These are phyloP conservation scores for Enoplosus armatus DNA, from an alignment of 2,797 vertebrate genomes.

Conservation along the genomic window DNA sequence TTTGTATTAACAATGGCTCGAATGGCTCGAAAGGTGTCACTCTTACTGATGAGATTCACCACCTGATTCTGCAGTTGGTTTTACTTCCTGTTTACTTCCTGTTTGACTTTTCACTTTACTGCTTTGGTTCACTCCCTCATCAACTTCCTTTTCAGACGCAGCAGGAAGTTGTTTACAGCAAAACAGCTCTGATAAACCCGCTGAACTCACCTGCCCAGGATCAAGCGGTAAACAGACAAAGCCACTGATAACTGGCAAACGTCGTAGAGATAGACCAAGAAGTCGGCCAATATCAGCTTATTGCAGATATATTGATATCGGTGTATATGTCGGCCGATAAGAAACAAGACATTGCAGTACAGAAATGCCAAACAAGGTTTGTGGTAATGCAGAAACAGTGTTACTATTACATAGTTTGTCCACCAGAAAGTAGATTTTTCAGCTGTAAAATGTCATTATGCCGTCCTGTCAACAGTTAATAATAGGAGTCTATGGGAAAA, in stretches of 20 bases:
- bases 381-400: too few relatives aligned
- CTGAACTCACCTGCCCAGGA: not conserved
- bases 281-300: not conserved
- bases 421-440: too few relatives aligned
- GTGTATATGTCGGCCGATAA: too few relatives aligned
- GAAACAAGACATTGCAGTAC: too few relatives aligned
- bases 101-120: not conserved
- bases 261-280: not conserved
- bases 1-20: conserved; percentile 1
- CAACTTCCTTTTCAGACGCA: not conserved
- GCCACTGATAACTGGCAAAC: too few relatives aligned
- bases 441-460: too few relatives aligned
- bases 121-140: not conserved
- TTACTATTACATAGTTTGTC: too few relatives aligned
- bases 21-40: not conserved
- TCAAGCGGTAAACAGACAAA: not conserved
- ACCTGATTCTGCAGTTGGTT: not conserved
- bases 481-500: too few relatives aligned
- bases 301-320: not conserved
- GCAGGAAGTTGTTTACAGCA: not conserved
- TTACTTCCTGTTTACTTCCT: not conserved
- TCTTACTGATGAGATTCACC: not conserved
- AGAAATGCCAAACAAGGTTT: too few relatives aligned
- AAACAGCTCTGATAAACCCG: not conserved
- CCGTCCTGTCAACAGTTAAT: too few relatives aligned